Evolutionary conservation across 2,888 invertebrate genomes (phyloP), one percentile per base, ranked within the genome.

Genomic region (Barypeithes pellucidus): DNA sequence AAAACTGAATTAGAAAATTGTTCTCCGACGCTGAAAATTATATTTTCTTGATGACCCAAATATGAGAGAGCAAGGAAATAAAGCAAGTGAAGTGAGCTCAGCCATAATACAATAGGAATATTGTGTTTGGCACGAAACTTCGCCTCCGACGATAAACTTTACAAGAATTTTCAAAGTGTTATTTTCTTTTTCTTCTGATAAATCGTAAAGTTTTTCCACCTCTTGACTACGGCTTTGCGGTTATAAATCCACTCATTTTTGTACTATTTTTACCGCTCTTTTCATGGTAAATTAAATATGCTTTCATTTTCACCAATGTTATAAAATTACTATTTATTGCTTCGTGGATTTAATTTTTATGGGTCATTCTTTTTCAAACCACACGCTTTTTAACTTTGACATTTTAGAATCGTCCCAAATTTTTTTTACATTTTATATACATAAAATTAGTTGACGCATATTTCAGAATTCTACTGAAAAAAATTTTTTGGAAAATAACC

Each of bases 1-100:
- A 45, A 68, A 71, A 60, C 43, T 62, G 73, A 73, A 76, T 73
- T 69, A 77, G 76, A 75, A 75, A 78, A 78, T 78, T 77, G 78
- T 73, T 72, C 78, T 63, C 47, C 72, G 75, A 76, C 72, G 77
- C 75, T 72, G 76, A 76, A 78, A 78, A 78, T 78, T 77, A 77
- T 78, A 76, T 78, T 78, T 77, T 76, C 76, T 75, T 74, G 76
- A 77, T 77, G 78, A 75, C 76, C 75, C 67, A 69, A 70, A 70
- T 76, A 72, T 72, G 60, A 67, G 67, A 47, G 59, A 61, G 70
- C 73, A 73, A 70, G 65, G 70, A 62, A 74, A 74, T 74, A 74
- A 74, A 70, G 70, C 74, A 67, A 68, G 67, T 62, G 66, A 67
- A 70, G 74, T 63, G 66, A 67, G 63, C 67, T 72, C 50, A 59